Conservation (phyloP, 2,113 vertebrate genomes). For the Cynoglossus semilaevis region DNA sequence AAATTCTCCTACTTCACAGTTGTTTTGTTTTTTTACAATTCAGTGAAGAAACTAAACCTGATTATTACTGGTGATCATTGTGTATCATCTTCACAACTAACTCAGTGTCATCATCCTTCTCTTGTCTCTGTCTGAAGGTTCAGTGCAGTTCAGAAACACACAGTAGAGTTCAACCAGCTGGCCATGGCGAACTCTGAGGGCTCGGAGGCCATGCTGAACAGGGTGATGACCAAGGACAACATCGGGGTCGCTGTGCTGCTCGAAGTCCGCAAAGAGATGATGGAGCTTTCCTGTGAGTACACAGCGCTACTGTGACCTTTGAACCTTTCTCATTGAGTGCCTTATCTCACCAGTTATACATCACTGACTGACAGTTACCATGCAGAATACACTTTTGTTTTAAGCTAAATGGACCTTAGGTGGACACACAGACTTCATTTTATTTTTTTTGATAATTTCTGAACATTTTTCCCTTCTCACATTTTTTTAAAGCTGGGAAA, state of each 20-base stretch:
- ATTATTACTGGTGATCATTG: background rate
- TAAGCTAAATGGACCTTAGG: background rate
- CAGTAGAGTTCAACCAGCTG: constrained; percentile 98
- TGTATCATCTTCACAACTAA: background rate
- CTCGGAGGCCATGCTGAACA: constrained; percentile 97
- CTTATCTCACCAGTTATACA: background rate
- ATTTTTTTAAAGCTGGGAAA: constrained; percentile 81
- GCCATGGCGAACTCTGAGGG: constrained; percentile 98
- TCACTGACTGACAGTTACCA: background rate
- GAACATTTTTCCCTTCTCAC: background rate
- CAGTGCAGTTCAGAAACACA: constrained; percentile 95
- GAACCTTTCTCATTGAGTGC: too few relatives aligned
- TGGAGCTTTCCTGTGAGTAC: constrained; percentile 91
- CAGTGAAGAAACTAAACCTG: too few relatives aligned
- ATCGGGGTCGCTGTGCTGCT: constrained; percentile 94
- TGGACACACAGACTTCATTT: background rate
- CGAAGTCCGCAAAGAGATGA: constrained; percentile 91
- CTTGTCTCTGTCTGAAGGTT: constrained; percentile 76
- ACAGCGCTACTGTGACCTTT: background rate
- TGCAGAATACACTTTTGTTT: background rate
- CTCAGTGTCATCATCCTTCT: background rate
- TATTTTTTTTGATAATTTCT: background rate
- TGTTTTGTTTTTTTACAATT: too few relatives aligned
- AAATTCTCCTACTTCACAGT: too few relatives aligned
- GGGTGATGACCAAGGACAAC: constrained; percentile 99